phyloP scores from a whole-genome alignment of 2,797 vertebrate species.

The Zenarchopterus dispar region DNA sequence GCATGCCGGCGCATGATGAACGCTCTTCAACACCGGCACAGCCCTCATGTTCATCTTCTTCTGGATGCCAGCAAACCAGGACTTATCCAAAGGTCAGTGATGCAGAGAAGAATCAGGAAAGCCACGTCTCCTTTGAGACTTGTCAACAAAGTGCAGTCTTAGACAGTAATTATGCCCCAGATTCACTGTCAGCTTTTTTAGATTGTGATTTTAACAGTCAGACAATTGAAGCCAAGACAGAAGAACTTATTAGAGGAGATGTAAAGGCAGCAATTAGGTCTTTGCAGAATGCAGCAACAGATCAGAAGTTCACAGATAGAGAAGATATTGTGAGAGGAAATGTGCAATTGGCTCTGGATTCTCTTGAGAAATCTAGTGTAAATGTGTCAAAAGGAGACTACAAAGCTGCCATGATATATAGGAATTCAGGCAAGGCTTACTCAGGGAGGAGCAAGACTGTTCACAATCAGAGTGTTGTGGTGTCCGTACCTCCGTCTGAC shows the following conservation, averaged over 20 bases:
- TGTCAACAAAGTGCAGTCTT: slow-evolving; percentile 79
- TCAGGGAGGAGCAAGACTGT: slow-evolving; percentile 82
- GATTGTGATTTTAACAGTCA: slow-evolving; percentile 82
- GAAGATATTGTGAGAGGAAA: slow-evolving; percentile 87
- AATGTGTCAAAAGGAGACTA: slow-evolving; percentile 89
- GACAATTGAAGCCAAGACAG: slow-evolving; percentile 83
- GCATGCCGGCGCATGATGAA: slow-evolving; percentile 66
- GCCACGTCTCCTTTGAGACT: slow-evolving; percentile 72
- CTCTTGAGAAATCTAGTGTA: slow-evolving; percentile 87
- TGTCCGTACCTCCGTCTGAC: slow-evolving; percentile 83
- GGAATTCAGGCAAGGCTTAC: slow-evolving; percentile 85
- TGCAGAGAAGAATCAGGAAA: slow-evolving; percentile 78
- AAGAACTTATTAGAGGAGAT: slow-evolving; percentile 86
- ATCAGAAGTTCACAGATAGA: slow-evolving; percentile 86
- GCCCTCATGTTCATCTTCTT: slow-evolving; percentile 62
- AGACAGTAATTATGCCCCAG: slow-evolving; percentile 78
- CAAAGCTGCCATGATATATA: slow-evolving; percentile 91
- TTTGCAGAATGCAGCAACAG: slow-evolving; percentile 84
- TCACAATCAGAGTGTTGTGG: slow-evolving; percentile 84
- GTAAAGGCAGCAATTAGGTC: slow-evolving; percentile 89
- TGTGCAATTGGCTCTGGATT: slow-evolving; percentile 83
- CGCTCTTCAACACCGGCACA: slow-evolving; percentile 55
- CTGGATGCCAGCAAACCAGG: slow-evolving; percentile 78
- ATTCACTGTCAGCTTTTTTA: slow-evolving; percentile 78
- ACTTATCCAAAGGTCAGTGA: slow-evolving; percentile 94